Conservation (phyloP, 2,797 vertebrate species). For the Tragelaphus eurycerus region DNA sequence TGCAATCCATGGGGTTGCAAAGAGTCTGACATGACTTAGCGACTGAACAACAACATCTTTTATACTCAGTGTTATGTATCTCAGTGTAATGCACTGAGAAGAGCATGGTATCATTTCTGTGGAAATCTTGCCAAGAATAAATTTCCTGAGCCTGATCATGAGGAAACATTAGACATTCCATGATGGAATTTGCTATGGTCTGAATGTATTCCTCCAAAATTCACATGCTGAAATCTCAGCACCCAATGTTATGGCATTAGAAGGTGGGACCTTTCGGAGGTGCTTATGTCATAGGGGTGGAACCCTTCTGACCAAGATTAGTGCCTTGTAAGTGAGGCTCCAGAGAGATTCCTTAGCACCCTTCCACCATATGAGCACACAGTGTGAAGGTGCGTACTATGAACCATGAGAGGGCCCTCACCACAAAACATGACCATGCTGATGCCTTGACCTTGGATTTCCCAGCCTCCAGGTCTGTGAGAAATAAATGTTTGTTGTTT, state of each 20-base stretch:
- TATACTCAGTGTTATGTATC: background rate
- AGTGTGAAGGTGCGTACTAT: background rate
- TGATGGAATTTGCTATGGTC: background rate
- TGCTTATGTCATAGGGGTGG: background rate
- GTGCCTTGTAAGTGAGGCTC: background rate
- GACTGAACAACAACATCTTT: background rate
- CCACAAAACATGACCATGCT: background rate
- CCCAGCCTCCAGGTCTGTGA: background rate
- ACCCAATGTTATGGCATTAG: background rate
- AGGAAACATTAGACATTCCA: background rate
- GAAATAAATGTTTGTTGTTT: background rate
- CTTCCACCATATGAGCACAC: background rate
- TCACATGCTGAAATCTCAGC: background rate
- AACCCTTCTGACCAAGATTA: background rate
- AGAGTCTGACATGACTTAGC: background rate
- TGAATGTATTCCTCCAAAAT: background rate
- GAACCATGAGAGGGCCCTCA: background rate
- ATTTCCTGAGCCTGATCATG: background rate
- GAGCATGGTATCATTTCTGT: background rate
- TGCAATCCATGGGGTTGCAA: background rate
- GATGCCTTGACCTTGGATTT: background rate
- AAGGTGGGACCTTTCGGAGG: background rate
- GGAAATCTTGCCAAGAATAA: background rate
- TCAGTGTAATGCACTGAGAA: background rate
- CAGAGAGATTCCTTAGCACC: background rate